These are phyloP conservation scores for Hyperoplus immaculatus DNA, from an alignment of 2,797 vertebrate species.

Conservation along the genomic window DNA sequence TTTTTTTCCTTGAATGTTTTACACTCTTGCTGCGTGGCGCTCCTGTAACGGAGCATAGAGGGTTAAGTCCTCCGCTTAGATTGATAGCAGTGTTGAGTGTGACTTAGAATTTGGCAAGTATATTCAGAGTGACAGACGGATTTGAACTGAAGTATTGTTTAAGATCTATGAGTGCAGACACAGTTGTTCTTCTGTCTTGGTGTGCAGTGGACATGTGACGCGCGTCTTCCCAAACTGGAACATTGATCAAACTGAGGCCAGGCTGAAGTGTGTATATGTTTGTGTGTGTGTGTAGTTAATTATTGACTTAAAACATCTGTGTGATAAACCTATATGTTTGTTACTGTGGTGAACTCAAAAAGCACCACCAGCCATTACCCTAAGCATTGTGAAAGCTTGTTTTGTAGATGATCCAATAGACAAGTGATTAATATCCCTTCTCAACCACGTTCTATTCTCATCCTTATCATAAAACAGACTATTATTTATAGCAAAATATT, in stretches of 20 bases:
- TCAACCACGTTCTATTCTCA: conserved; percentile 74
- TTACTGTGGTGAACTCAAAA: conserved; percentile 72
- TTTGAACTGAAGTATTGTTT: conserved; percentile 31
- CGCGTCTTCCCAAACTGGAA: conserved; percentile 1
- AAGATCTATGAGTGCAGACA: conserved; percentile 35
- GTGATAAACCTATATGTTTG: conserved; percentile 61
- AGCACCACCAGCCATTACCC: conserved; percentile 65
- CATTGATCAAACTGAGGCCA: background rate
- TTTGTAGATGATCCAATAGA: conserved; percentile 73
- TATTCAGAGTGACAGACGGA: conserved; percentile 50
- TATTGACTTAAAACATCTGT: conserved; percentile 40
- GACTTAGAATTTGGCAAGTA: conserved; percentile 71
- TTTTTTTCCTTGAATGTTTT: conserved; percentile 20
- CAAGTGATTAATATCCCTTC: conserved; percentile 72
- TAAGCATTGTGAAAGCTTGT: conserved; percentile 75
- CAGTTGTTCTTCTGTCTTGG: background rate
- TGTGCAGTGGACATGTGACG: conserved; percentile 39
- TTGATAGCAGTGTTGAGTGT: conserved; percentile 45
- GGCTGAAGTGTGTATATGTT: conserved; percentile 24
- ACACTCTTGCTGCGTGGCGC: conserved; percentile 26
- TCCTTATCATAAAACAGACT: conserved; percentile 85
- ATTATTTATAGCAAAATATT: conserved; percentile 95
- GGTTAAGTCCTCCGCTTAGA: conserved; percentile 39
- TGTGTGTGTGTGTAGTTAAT: conserved; percentile 26
- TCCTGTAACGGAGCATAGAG: conserved; percentile 45